Percentiles rank a stretch among this genome's conserved stretches.
Evolutionary conservation across 2,888 invertebrate species (phyloP).

Genomic region (Pammene aurita): DNA sequence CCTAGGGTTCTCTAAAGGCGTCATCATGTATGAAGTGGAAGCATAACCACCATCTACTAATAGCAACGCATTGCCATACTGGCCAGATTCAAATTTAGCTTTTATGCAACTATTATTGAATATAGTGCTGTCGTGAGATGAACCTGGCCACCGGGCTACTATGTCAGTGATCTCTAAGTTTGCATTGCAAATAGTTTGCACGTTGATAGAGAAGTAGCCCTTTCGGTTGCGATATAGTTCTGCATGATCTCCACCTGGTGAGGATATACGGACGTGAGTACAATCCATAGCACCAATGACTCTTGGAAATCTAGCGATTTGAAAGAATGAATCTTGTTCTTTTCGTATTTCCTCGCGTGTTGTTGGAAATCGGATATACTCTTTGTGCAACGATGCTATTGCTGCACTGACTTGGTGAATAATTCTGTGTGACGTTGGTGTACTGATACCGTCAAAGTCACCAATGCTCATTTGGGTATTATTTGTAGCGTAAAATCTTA

Average conservation of each 20-base stretch:
- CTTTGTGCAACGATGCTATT: constrained; percentile 13
- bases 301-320: constrained; percentile 39
- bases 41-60: constrained; percentile 14
- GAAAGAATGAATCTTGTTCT: constrained; percentile 30
- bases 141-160: neutral
- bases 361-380: constrained; percentile 4
- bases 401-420: constrained; percentile 25
- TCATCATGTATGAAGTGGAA: constrained; percentile 5
- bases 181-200: constrained; percentile 1
- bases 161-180: constrained; percentile 5
- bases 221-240: constrained; percentile 39
- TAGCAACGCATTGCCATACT: constrained; percentile 3
- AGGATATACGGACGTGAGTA: constrained; percentile 39
- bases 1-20: constrained; percentile 5
- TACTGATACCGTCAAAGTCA: neutral
- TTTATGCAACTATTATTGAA: neutral
- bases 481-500: constrained; percentile 3
- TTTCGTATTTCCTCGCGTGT: neutral
- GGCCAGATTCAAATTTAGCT: neutral
- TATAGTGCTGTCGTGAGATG: constrained; percentile 1
- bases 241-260: constrained; percentile 22
- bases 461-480: constrained; percentile 1
- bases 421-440: neutral
- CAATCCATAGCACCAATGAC: constrained; percentile 39
- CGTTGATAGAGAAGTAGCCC: constrained; percentile 21